Conservation (phyloP, 92 coral and sea anemone genomes). For the Micromussa lordhowensis region DNA sequence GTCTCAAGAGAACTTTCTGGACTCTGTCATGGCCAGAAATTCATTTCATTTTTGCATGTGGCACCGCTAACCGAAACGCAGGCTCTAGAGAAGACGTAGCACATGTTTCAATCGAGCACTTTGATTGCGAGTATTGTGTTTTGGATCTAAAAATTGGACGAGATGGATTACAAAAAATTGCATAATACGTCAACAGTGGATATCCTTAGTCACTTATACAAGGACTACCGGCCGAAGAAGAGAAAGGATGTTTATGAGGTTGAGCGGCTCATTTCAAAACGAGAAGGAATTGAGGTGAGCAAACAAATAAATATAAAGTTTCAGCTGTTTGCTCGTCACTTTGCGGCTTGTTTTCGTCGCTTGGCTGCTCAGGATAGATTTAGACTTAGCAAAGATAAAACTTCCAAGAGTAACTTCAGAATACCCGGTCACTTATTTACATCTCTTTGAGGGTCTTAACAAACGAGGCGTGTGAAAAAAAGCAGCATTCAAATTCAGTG, state of each 20-base stretch:
- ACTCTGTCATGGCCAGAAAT: slow-evolving; percentile 17
- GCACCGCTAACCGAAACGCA: slow-evolving; percentile 4
- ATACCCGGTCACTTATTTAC: too few species aligned
- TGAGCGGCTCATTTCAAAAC: neutral
- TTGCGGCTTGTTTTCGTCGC: neutral
- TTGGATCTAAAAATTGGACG: neutral
- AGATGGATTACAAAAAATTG: neutral
- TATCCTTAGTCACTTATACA: neutral
- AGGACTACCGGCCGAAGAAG: neutral
- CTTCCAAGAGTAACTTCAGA: too few species aligned
- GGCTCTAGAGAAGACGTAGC: neutral
- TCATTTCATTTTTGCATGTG: neutral
- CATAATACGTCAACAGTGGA: neutral
- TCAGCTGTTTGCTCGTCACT: neutral
- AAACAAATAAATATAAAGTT: neutral
- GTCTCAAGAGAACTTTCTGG: slow-evolving; percentile 30
- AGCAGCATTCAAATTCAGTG: too few species aligned
- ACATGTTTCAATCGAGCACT: neutral
- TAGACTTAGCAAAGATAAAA: too few species aligned
- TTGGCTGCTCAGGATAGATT: too few species aligned
- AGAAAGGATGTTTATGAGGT: neutral
- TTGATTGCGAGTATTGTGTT: neutral
- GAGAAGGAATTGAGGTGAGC: neutral
- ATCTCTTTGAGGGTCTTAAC: too few species aligned
- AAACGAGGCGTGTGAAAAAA: too few species aligned